Evolutionary conservation across 2,888 invertebrate species (phyloP).

Genomic region (Bellardia bayeri): DNA sequence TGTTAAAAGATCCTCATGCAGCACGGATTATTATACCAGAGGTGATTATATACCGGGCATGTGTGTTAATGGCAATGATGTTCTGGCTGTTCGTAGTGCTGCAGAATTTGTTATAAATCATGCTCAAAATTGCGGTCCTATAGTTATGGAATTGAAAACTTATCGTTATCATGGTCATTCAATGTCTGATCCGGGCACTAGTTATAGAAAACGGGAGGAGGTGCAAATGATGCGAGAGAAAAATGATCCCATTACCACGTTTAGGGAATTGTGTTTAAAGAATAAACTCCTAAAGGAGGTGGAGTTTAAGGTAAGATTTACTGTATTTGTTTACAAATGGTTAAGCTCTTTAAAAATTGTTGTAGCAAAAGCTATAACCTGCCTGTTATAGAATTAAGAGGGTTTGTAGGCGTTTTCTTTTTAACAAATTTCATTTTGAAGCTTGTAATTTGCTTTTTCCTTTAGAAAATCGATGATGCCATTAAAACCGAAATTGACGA

Average conservation of each 20-base stretch:
- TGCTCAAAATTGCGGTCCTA: slow-evolving; percentile 86
- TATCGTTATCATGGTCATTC: slow-evolving; percentile 99
- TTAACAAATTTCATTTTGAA: too few relatives aligned
- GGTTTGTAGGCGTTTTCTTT: too few relatives aligned
- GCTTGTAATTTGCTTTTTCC: neutral
- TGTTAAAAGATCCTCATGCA: slow-evolving; percentile 88
- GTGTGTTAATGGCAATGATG: slow-evolving; percentile 93
- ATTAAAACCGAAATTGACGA: slow-evolving; percentile 92
- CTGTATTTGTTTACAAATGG: too few relatives aligned
- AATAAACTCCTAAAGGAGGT: slow-evolving; percentile 90
- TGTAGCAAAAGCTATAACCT: too few relatives aligned
- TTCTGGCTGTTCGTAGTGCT: slow-evolving; percentile 93
- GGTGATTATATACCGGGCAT: slow-evolving; percentile 93
- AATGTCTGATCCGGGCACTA: slow-evolving; percentile 99
- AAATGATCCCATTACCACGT: slow-evolving; percentile 97
- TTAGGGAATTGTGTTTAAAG: slow-evolving; percentile 88
- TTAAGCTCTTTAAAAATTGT: too few relatives aligned
- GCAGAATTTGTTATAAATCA: slow-evolving; percentile 90
- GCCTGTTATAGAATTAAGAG: too few relatives aligned
- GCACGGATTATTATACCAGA: slow-evolving; percentile 90
- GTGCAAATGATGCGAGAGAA: slow-evolving; percentile 96
- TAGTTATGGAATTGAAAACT: slow-evolving; percentile 96
- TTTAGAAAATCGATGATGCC: slow-evolving; percentile 90
- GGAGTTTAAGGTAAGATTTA: slow-evolving; percentile 91
- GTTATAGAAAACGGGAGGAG: slow-evolving; percentile 96